A percentile compares a stretch with the other conserved stretches of the same genome.
Evolutionary conservation across 2,797 vertebrate species (phyloP).

Genomic region (Saxicola maurus): DNA sequence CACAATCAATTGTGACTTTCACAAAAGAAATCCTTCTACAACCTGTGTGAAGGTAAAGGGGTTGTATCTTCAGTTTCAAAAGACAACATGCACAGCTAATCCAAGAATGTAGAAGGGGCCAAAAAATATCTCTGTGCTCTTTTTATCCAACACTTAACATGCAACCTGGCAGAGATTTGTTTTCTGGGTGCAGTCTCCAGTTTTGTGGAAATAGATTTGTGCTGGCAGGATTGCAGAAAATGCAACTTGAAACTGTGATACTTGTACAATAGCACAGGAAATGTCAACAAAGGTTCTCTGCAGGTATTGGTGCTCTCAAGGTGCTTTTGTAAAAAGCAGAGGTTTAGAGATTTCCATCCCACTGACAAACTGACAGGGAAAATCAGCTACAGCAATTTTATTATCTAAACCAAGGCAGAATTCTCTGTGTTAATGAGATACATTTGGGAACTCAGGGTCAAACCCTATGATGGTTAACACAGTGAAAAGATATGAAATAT

Average conservation of each 20-base stretch:
- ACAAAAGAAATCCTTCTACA: background rate
- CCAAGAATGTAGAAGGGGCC: background rate
- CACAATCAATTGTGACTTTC: background rate
- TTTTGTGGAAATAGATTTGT: background rate
- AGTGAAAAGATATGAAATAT: conserved; percentile 49
- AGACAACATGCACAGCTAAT: background rate
- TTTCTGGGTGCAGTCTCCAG: background rate
- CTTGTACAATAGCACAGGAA: background rate
- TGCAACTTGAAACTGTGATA: background rate
- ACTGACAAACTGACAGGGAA: background rate
- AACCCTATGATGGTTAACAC: conserved; percentile 9
- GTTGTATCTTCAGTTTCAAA: background rate
- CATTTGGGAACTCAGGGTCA: conserved; percentile 23
- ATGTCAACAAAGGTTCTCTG: background rate
- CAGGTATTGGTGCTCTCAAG: background rate
- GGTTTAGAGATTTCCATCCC: background rate
- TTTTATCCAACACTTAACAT: rapidly evolving
- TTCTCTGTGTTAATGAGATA: conserved; percentile 6
- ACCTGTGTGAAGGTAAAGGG: background rate
- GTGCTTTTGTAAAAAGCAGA: background rate
- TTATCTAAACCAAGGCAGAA: conserved; percentile 6
- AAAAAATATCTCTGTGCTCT: background rate
- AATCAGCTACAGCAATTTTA: background rate
- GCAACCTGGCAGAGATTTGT: background rate
- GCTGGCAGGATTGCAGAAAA: background rate